phyloP scores from a whole-genome alignment of 2,888 invertebrate species.

The Acleris laterana region DNA sequence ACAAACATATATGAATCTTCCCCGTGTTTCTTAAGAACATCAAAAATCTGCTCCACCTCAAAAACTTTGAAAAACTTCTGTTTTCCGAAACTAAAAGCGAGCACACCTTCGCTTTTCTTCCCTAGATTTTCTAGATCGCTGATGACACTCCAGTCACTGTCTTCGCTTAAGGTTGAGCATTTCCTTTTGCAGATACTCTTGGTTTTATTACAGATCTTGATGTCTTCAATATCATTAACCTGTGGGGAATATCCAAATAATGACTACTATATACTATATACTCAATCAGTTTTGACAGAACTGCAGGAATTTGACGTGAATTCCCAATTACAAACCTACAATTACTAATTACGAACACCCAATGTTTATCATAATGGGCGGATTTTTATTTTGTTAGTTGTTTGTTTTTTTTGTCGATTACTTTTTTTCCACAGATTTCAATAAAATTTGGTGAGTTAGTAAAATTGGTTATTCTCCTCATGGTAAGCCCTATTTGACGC shows the following conservation, averaged over 20 bases:
- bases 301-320: too few species aligned
- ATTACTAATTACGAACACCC: too few species aligned
- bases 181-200: constrained; percentile 55
- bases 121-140: constrained; percentile 39
- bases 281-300: too few species aligned
- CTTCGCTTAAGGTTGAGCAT: constrained; percentile 54
- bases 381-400: too few species aligned
- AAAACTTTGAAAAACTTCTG: constrained; percentile 78
- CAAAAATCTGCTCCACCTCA: constrained; percentile 74
- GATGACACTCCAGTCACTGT: constrained; percentile 63
- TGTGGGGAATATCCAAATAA: not conserved
- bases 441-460: too few species aligned
- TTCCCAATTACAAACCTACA: too few species aligned
- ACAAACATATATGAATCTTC: constrained; percentile 83
- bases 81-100: constrained; percentile 76
- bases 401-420: too few species aligned
- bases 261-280: too few species aligned
- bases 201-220: constrained; percentile 53
- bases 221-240: constrained; percentile 78
- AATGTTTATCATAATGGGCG: too few species aligned
- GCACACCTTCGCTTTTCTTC: constrained; percentile 52
- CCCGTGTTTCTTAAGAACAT: constrained; percentile 67
- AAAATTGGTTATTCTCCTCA: too few species aligned
- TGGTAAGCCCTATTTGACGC: too few species aligned
- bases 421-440: too few species aligned